A percentile compares a stretch with the other conserved stretches of the same genome.
phyloP scores from a whole-genome alignment of 1,140 invertebrate genomes.

The Drosophila littoralis region DNA sequence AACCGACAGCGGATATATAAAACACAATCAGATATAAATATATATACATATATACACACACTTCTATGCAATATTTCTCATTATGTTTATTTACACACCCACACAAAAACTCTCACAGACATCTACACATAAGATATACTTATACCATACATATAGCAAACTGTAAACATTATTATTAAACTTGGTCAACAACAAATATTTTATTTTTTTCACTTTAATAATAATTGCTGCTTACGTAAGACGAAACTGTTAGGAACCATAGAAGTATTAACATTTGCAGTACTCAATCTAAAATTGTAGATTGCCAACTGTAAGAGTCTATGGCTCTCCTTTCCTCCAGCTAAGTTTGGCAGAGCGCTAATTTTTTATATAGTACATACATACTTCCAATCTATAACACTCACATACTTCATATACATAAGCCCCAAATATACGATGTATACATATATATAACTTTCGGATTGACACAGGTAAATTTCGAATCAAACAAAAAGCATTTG shows the following conservation, averaged over 20 bases:
- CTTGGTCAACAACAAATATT: conserved; percentile 12
- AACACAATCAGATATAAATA: conserved; percentile 27
- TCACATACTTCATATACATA: conserved; percentile 21
- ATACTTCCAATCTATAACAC: background rate
- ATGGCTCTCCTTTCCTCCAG: background rate
- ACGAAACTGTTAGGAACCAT: background rate
- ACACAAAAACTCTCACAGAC: conserved; percentile 24
- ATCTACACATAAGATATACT: conserved; percentile 35
- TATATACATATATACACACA: conserved; percentile 31
- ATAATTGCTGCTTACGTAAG: background rate
- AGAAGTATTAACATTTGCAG: background rate
- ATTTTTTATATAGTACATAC: background rate
- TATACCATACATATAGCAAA: conserved; percentile 38
- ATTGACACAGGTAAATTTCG: conserved; percentile 57
- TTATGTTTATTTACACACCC: conserved; percentile 59
- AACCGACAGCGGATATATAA: conserved; percentile 24
- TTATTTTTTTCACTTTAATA: conserved; percentile 17
- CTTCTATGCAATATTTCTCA: conserved; percentile 66
- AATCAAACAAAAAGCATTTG: conserved; percentile 34
- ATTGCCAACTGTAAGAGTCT: background rate
- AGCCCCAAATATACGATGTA: conserved; percentile 17
- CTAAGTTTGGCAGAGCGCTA: background rate
- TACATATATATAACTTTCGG: conserved; percentile 47
- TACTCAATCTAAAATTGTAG: background rate
- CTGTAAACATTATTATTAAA: conserved; percentile 57